Evolutionary conservation across 2,113 vertebrate genomes (phyloP).

Genomic region (Heterotis niloticus): DNA sequence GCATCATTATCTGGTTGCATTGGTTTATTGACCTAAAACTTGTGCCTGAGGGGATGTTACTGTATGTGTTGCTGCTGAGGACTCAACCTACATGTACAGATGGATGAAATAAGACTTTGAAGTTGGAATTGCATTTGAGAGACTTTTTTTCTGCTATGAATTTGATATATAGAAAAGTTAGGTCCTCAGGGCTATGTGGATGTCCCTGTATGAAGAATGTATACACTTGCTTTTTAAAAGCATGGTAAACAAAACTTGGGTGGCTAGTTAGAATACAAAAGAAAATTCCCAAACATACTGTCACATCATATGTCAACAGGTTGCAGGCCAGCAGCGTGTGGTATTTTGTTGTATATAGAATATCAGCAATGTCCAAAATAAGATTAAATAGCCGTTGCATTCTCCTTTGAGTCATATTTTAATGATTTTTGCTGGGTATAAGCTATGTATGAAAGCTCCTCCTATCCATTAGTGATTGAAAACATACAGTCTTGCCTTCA

Average conservation of each 20-base stretch:
- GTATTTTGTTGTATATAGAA: too few relatives aligned
- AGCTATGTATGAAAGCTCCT: not conserved
- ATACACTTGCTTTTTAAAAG: slow-evolving; percentile 30
- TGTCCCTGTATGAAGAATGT: slow-evolving; percentile 47
- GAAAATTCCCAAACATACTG: too few relatives aligned
- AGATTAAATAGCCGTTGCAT: not conserved
- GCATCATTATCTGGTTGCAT: slow-evolving; percentile 69
- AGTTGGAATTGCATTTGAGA: slow-evolving; percentile 69
- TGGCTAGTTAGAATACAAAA: too few relatives aligned
- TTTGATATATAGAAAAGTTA: slow-evolving; percentile 61
- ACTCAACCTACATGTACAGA: slow-evolving; percentile 51
- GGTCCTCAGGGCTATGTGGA: slow-evolving; percentile 52
- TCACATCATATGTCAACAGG: too few relatives aligned
- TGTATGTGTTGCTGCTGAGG: slow-evolving; percentile 53
- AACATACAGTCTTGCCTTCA: not conserved
- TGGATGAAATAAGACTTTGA: slow-evolving; percentile 75
- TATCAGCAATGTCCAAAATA: not conserved
- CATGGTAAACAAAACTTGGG: slow-evolving; percentile 36
- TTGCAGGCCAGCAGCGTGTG: too few relatives aligned
- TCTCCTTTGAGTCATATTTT: slow-evolving; percentile 10
- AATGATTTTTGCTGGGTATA: not conserved
- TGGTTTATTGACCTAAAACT: slow-evolving; percentile 66
- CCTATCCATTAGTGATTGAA: not conserved
- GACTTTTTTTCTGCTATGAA: slow-evolving; percentile 67
- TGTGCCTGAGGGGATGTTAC: slow-evolving; percentile 61